phyloP scores from a whole-genome alignment of 2,797 vertebrate species.

The Delichon dasypus region DNA sequence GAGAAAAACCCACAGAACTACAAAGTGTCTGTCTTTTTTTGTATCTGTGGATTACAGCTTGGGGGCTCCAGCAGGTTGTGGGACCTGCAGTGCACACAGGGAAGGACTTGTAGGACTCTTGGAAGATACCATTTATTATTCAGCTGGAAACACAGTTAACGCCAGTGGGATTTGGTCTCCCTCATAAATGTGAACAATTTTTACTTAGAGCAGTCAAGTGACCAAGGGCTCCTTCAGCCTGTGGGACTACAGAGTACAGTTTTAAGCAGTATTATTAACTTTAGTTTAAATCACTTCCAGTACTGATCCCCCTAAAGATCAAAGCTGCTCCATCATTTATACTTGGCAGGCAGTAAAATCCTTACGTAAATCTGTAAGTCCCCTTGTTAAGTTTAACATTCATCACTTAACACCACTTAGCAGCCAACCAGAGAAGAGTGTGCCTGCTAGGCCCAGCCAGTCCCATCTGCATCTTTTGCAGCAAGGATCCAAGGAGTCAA shows the following conservation, averaged over 20 bases:
- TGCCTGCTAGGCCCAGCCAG: neutral
- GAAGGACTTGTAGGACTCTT: slow-evolving; percentile 30
- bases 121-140: slow-evolving; percentile 53
- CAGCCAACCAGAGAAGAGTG: slow-evolving; percentile 15
- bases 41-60: neutral
- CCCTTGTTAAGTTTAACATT: slow-evolving; percentile 70
- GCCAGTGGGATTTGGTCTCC: slow-evolving; percentile 30
- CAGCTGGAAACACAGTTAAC: slow-evolving; percentile 35
- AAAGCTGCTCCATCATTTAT: slow-evolving; percentile 67
- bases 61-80: neutral
- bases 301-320: slow-evolving; percentile 59
- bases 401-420: slow-evolving; percentile 65
- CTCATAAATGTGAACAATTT: slow-evolving; percentile 64
- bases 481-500: neutral
- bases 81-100: neutral
- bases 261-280: slow-evolving; percentile 68
- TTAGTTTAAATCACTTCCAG: slow-evolving; percentile 64
- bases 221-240: slow-evolving; percentile 52
- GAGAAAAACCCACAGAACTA: neutral
- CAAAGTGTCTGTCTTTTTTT: neutral
- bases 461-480: neutral
- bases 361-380: slow-evolving; percentile 66
- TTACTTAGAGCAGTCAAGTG: slow-evolving; percentile 63
- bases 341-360: slow-evolving; percentile 68
- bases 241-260: slow-evolving; percentile 45